Evolutionary conservation across 2,888 invertebrate genomes (phyloP), one percentile per base, ranked within the genome.

Genomic region (Aporophyla lueneburgensis): DNA sequence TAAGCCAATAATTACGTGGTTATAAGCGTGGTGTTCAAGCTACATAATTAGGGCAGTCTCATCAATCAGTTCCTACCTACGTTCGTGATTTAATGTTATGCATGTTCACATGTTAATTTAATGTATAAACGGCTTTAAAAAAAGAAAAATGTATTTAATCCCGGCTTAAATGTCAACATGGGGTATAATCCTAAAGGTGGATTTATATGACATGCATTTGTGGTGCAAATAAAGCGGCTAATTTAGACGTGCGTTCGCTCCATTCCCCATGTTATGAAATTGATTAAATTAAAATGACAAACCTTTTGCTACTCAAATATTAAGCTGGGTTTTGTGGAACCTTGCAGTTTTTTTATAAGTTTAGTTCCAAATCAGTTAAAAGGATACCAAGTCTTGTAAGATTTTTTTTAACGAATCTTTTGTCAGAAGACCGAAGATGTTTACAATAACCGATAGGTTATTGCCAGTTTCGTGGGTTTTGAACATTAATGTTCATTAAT

Each of bases 11-110:
- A 89, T 88, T 77, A 84, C 80, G 71, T 40, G 69, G 81, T 56
- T 73, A 56, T 74, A 72, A 76, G 58, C 70, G 65, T n/a, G 46
- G 54, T 67, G 21, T 74, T 70, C 71, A 72, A 54, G 69, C 56
- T 49, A 61, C 71, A 75, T 79, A 80, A 86, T 86, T 53, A 74
- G 21, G 51, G 46, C 63, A 74, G 78, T 83, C 81, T 81, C 89
- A 88, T 88, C 88, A 88, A 90, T 90, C 88, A 89, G 81, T 43
- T 59, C 12, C 43, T 33, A 46, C 33, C 62, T 46, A 65, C 24
- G 68, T 84, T 81, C 85, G 84, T 87, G 83, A 83, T 86, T 78
- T 76, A 74, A 79, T 62, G 46, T 77, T 71, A 71, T 83, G 81
- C 76, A 84, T 74, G 62, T 70, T 77, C 24, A 76, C 65, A 43